Evolutionary conservation across 2,797 vertebrate genomes (phyloP).

Genomic region (Siniperca undulata): DNA sequence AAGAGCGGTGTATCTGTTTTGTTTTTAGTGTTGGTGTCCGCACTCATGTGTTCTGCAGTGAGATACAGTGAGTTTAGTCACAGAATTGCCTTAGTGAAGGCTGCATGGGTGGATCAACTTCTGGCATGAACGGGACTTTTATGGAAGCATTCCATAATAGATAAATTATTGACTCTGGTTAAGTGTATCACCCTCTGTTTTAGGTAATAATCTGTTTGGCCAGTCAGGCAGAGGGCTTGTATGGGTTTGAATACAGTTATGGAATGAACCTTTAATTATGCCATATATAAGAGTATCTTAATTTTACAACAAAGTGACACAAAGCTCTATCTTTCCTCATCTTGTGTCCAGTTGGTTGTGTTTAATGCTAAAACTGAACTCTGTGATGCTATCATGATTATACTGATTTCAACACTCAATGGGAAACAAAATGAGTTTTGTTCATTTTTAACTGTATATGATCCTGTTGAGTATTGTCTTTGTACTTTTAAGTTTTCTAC

Average conservation of each 20-base stretch:
- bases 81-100: slow-evolving; percentile 48
- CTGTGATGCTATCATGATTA: slow-evolving; percentile 34
- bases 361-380: slow-evolving; percentile 53
- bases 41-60: slow-evolving; percentile 66
- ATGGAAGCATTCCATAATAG: slow-evolving; percentile 3
- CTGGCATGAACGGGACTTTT: slow-evolving; percentile 33
- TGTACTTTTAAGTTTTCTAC: slow-evolving; percentile 59
- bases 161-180: slow-evolving; percentile 9
- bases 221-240: background rate
- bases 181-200: slow-evolving; percentile 6
- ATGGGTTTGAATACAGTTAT: slow-evolving; percentile 12
- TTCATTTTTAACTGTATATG: slow-evolving; percentile 50
- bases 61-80: slow-evolving; percentile 53
- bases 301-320: slow-evolving; percentile 43
- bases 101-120: slow-evolving; percentile 39
- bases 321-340: slow-evolving; percentile 36
- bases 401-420: slow-evolving; percentile 46
- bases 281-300: slow-evolving; percentile 33
- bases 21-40: slow-evolving; percentile 72
- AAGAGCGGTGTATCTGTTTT: slow-evolving; percentile 61
- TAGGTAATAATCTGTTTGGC: slow-evolving; percentile 3
- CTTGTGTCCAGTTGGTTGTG: slow-evolving; percentile 46
- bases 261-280: slow-evolving; percentile 33
- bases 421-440: slow-evolving; percentile 31
- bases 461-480: slow-evolving; percentile 57